Percentiles rank a stretch among this genome's conserved stretches.
These are phyloP conservation scores for Malacoraja senta DNA, from an alignment of 2,797 vertebrate species.

Conservation along the genomic window DNA sequence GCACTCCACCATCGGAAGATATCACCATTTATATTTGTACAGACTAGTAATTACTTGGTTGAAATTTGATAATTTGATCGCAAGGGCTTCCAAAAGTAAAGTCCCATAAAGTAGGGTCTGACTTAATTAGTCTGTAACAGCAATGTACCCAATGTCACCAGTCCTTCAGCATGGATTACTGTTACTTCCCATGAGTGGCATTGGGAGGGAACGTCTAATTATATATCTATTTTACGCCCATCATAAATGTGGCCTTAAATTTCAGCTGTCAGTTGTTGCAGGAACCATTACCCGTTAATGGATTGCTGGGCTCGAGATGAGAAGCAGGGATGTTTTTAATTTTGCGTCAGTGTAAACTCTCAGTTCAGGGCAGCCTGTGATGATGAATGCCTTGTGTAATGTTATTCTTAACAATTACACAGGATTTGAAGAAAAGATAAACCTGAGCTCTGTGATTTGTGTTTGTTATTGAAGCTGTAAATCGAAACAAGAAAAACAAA, in stretches of 20 bases:
- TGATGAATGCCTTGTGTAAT: constrained; percentile 26
- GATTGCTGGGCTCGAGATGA: neutral
- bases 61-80: neutral
- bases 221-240: neutral
- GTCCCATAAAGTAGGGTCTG: neutral
- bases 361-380: neutral
- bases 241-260: neutral
- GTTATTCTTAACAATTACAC: constrained; percentile 38
- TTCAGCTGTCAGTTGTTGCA: neutral
- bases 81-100: neutral
- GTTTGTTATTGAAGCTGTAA: constrained; percentile 37
- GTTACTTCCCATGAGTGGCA: neutral
- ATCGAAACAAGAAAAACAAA: neutral
- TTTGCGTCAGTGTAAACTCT: neutral
- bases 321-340: constrained; percentile 33
- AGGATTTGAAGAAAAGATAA: constrained; percentile 33
- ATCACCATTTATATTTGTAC: neutral
- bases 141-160: neutral
- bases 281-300: neutral
- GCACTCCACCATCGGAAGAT: neutral
- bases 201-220: neutral
- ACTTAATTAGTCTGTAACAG: neutral
- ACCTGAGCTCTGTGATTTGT: constrained; percentile 35
- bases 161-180: neutral
- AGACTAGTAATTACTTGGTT: neutral